phyloP scores from a whole-genome alignment of 2,888 invertebrate species.

The Serripes groenlandicus region DNA sequence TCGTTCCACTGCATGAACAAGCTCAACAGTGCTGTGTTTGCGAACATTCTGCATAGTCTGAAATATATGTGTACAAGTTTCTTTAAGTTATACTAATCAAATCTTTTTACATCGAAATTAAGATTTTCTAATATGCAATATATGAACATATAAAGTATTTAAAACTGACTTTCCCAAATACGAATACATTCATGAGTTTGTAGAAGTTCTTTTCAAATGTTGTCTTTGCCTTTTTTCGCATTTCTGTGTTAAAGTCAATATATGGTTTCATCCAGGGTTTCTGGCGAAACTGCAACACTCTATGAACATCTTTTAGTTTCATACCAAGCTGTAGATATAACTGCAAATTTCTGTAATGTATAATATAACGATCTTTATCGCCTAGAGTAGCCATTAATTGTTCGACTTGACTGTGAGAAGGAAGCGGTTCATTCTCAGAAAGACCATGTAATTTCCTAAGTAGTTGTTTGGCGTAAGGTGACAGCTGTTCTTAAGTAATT shows the following conservation, averaged over 20 bases:
- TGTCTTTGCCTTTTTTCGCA: conserved; percentile 21
- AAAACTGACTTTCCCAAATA: conserved; percentile 38
- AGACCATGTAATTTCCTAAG: conserved; percentile 3
- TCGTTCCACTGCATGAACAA: conserved; percentile 36
- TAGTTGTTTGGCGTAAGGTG: conserved; percentile 24
- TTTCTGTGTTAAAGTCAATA: conserved; percentile 6
- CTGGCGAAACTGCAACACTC: conserved; percentile 4
- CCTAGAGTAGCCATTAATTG: conserved; percentile 7
- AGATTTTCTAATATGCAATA: not conserved
- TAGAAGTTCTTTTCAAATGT: conserved; percentile 39
- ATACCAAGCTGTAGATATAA: conserved; percentile 76
- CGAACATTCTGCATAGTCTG: conserved; percentile 60
- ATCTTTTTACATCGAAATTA: no score
- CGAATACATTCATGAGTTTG: conserved; percentile 29
- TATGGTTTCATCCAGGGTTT: conserved; percentile 18
- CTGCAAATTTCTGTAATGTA: conserved; percentile 82
- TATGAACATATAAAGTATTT: not conserved
- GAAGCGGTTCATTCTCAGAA: conserved; percentile 7
- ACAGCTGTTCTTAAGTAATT: conserved; percentile 15
- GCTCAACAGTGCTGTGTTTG: conserved; percentile 41
- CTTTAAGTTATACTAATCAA: no score
- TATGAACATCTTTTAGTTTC: conserved; percentile 61
- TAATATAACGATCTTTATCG: conserved; percentile 20
- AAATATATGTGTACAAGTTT: no score
- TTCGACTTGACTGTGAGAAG: not conserved